A percentile compares a stretch with the other conserved stretches of the same genome.
Conservation (phyloP, 2,113 vertebrate species). For the Leucopternis melanops region DNA sequence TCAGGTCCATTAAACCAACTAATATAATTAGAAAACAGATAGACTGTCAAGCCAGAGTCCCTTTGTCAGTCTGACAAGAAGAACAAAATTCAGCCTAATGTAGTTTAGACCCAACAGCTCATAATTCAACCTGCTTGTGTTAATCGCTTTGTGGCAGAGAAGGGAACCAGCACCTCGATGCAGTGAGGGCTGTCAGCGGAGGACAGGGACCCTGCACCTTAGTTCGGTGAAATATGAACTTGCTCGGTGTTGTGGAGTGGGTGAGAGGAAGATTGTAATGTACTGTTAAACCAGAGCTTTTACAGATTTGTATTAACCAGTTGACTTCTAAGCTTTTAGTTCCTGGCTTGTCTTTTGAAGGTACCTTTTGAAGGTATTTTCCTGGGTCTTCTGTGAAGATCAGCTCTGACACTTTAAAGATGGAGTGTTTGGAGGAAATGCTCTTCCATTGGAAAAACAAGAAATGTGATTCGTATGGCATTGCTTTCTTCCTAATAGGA, state of each 20-base stretch:
- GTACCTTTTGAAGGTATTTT: background rate
- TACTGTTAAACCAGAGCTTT: background rate
- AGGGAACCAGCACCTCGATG: accelerated
- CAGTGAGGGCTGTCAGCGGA: background rate
- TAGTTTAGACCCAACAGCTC: background rate
- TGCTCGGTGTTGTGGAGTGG: background rate
- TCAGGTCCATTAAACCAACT: background rate
- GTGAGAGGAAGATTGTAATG: background rate
- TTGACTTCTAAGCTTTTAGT: background rate
- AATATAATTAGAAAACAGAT: background rate
- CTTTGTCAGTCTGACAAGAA: background rate
- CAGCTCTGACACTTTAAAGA: background rate
- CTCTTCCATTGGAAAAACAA: background rate
- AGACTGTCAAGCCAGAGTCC: background rate
- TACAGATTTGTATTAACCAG: background rate
- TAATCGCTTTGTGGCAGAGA: background rate
- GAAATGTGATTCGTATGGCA: background rate
- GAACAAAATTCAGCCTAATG: background rate
- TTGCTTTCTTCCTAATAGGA: background rate
- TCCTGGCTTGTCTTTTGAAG: background rate
- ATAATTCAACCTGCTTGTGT: background rate
- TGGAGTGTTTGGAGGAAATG: background rate
- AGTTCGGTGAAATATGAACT: background rate
- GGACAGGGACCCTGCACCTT: background rate
- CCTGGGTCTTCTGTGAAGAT: background rate